A percentile compares a stretch with the other conserved stretches of the same genome.
Evolutionary conservation across 1,140 invertebrate species (phyloP).

Genomic region (Brachionus rotundiformis): DNA sequence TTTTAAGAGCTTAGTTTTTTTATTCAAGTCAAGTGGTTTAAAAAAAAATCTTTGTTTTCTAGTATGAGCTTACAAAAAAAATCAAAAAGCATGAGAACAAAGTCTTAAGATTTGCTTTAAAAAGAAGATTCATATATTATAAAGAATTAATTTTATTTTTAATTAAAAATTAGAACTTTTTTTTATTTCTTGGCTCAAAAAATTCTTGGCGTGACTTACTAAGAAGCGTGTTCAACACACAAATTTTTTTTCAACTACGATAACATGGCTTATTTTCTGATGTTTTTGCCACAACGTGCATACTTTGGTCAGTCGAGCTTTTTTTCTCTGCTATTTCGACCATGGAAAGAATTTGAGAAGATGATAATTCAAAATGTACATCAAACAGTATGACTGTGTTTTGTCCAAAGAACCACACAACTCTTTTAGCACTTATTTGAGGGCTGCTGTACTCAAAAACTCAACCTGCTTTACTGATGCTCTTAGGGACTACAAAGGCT

Average conservation of each 20-base stretch:
- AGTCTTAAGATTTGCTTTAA: not conserved
- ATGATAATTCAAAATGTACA: not conserved
- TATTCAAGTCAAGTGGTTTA: not conserved
- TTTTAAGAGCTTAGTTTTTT: not conserved
- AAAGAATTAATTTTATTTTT: not conserved
- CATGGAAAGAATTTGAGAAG: no score
- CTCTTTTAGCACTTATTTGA: not conserved
- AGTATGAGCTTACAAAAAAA: not conserved
- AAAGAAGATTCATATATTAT: not conserved
- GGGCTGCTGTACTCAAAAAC: not conserved
- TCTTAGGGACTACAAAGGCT: not conserved
- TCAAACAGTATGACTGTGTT: not conserved
- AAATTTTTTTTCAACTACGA: not conserved
- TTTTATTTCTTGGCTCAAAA: not conserved
- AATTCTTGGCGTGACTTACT: not conserved
- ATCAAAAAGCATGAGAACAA: not conserved
- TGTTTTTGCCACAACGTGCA: not conserved
- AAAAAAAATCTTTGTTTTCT: conserved; percentile 1
- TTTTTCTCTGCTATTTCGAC: not conserved
- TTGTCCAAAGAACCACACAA: not conserved
- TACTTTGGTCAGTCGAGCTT: not conserved
- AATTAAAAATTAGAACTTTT: not conserved
- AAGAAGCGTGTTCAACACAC: not conserved
- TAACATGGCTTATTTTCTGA: not conserved
- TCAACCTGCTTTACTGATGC: not conserved